These are phyloP conservation scores for Sphenodon punctatus DNA, from an alignment of 2,797 vertebrate species.

Conservation along the genomic window DNA sequence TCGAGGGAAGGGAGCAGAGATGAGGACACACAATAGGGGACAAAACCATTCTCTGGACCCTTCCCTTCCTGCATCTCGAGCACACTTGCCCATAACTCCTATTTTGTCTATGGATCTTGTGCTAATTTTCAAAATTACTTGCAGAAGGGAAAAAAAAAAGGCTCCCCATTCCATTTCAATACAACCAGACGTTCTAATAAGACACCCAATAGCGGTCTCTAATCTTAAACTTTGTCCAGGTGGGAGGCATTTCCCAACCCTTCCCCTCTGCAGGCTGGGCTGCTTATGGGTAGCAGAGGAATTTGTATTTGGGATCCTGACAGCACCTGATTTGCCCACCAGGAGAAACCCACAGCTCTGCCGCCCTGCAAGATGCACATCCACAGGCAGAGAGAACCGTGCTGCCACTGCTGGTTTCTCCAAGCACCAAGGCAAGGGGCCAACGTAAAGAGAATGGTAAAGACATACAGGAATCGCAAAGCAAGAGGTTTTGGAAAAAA, in stretches of 20 bases:
- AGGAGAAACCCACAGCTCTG: background rate
- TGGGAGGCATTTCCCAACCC: background rate
- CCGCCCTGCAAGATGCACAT: background rate
- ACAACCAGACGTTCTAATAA: accelerated
- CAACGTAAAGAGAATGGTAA: slow-evolving; percentile 51
- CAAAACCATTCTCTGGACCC: no score
- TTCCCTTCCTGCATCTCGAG: no score
- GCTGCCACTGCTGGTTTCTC: slow-evolving; percentile 21
- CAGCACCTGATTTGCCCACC: background rate
- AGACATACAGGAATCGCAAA: slow-evolving; percentile 5
- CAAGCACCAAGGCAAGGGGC: slow-evolving; percentile 13
- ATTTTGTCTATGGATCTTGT: no score
- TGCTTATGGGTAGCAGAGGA: slow-evolving; percentile 1
- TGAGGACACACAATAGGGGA: no score
- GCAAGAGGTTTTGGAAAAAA: slow-evolving; percentile 19
- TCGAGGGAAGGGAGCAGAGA: no score
- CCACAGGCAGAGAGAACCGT: accelerated
- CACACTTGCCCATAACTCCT: no score
- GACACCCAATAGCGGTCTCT: background rate
- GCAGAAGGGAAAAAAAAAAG: no score
- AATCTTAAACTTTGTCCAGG: accelerated
- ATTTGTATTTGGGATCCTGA: background rate
- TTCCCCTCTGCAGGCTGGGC: background rate
- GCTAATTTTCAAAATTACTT: no score
- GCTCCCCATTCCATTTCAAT: no score